Percentiles rank a stretch among this genome's conserved stretches.
Conservation (phyloP, 2,888 invertebrate species). For the Dysmachus trigonus region DNA sequence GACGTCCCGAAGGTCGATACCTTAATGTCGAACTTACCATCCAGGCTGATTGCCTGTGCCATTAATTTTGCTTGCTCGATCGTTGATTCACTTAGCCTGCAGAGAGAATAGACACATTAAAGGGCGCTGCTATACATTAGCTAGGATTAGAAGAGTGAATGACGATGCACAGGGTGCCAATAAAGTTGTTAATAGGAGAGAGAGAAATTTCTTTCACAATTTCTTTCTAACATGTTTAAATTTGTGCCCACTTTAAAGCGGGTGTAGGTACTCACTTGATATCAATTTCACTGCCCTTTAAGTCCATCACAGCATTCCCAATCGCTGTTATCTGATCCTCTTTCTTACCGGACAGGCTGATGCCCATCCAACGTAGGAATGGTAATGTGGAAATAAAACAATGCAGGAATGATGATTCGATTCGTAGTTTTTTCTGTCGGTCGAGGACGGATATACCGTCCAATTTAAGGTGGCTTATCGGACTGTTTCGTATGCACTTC, state of each 20-base stretch:
- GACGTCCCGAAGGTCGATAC: constrained; percentile 59
- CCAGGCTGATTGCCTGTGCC: constrained; percentile 57
- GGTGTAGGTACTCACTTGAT: constrained; percentile 54
- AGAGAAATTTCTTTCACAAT: neutral
- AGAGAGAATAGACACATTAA: constrained; percentile 39
- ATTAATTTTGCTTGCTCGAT: constrained; percentile 58
- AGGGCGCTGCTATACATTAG: constrained; percentile 27
- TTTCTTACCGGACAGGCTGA: constrained; percentile 56
- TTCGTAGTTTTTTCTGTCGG: constrained; percentile 55
- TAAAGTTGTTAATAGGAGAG: neutral
- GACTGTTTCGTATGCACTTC: constrained; percentile 56
- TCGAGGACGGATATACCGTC: constrained; percentile 57
- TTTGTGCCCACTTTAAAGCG: neutral
- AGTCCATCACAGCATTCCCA: constrained; percentile 56
- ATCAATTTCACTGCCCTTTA: constrained; percentile 58
- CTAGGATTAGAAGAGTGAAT: constrained; percentile 9
- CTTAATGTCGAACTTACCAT: constrained; percentile 58
- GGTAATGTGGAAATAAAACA: constrained; percentile 55
- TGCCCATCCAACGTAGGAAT: constrained; percentile 56
- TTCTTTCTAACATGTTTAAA: neutral
- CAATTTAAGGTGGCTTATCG: constrained; percentile 57
- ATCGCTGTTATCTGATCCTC: constrained; percentile 57
- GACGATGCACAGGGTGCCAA: neutral
- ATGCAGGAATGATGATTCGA: constrained; percentile 56
- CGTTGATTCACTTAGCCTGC: constrained; percentile 57